Evolutionary conservation across 2,888 invertebrate genomes (phyloP).

Genomic region (Baccha elongata): DNA sequence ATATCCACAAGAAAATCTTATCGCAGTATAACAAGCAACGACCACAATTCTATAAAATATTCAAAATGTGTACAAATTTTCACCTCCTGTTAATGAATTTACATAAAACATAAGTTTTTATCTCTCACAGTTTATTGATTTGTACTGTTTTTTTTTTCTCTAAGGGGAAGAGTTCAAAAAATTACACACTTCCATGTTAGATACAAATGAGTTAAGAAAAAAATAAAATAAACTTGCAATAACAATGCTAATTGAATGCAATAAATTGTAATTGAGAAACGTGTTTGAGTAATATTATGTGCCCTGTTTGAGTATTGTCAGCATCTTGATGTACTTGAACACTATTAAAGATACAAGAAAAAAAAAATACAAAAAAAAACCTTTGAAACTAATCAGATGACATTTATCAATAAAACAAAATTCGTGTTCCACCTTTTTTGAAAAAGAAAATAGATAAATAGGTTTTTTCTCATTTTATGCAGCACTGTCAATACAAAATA

Average conservation of each 20-base stretch:
- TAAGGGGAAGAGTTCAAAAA: slow-evolving; percentile 44
- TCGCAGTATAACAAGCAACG: slow-evolving; percentile 9
- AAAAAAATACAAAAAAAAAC: background rate
- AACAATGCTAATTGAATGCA: slow-evolving; percentile 66
- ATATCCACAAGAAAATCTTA: slow-evolving; percentile 11
- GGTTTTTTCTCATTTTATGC: background rate
- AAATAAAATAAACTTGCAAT: slow-evolving; percentile 24
- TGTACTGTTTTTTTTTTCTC: background rate
- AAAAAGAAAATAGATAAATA: slow-evolving; percentile 1
- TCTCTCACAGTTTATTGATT: slow-evolving; percentile 37
- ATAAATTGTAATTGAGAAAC: slow-evolving; percentile 65
- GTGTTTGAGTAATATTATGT: slow-evolving; percentile 19
- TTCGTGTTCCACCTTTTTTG: slow-evolving; percentile 22
- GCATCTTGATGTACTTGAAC: background rate
- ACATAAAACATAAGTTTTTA: slow-evolving; percentile 41
- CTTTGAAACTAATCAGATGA: slow-evolving; percentile 5
- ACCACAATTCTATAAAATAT: slow-evolving; percentile 14
- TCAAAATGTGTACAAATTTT: background rate
- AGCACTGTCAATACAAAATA: slow-evolving; percentile 23
- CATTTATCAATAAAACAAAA: slow-evolving; percentile 46
- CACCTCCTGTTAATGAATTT: slow-evolving; percentile 39
- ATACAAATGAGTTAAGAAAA: slow-evolving; percentile 15
- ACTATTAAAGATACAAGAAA: background rate
- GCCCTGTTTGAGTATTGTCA: background rate
- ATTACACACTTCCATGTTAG: slow-evolving; percentile 21